Conservation (phyloP, 2,113 vertebrate genomes). For the Muntiacus muntjak region DNA sequence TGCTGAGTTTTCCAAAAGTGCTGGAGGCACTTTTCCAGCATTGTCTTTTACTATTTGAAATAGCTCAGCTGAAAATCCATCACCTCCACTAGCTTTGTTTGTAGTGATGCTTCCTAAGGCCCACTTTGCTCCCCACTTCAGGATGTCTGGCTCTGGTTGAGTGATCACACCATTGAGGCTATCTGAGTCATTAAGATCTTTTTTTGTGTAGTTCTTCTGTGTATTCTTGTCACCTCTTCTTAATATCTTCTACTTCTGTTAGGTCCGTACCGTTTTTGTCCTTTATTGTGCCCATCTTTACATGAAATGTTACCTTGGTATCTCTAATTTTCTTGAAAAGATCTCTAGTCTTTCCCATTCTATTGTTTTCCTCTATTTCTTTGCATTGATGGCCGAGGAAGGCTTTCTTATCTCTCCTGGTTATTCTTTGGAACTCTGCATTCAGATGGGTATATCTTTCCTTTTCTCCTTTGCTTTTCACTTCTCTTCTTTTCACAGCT, state of each 20-base stretch:
- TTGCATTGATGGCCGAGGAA: neutral
- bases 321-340: neutral
- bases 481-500: neutral
- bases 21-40: neutral
- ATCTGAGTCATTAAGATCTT: neutral
- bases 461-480: neutral
- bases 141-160: neutral
- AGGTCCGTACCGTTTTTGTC: neutral
- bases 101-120: neutral
- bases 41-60: neutral
- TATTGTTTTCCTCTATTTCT: neutral
- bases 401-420: neutral
- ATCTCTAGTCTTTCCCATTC: neutral
- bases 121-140: neutral
- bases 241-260: neutral
- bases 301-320: neutral
- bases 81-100: neutral
- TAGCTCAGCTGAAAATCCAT: neutral
- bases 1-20: neutral
- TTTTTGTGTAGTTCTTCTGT: neutral
- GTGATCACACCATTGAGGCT: neutral
- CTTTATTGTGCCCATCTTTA: neutral
- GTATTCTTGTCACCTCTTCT: neutral
- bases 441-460: neutral
- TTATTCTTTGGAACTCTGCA: neutral